Conservation (phyloP, 1,140 invertebrate genomes). For the Drosophila yakuba region DNA sequence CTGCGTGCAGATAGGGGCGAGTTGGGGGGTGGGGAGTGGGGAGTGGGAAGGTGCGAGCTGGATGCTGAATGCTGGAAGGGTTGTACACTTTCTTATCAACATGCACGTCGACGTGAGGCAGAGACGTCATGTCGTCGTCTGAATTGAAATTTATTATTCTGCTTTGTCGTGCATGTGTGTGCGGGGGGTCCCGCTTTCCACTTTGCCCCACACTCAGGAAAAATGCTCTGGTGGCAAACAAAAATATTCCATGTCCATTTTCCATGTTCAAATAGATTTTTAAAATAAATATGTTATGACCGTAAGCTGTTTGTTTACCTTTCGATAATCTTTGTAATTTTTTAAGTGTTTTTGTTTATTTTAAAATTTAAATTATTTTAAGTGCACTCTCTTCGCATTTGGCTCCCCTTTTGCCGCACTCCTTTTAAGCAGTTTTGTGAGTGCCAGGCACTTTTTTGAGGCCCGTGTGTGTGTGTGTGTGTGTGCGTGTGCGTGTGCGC, state of each 20-base stretch:
- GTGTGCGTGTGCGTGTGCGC: constrained; percentile 6
- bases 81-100: constrained; percentile 68
- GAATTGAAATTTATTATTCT: constrained; percentile 83
- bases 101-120: constrained; percentile 56
- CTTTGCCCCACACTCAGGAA: neutral
- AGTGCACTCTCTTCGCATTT: neutral
- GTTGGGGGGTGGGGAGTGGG: neutral
- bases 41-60: neutral
- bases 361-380: neutral
- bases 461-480: constrained; percentile 5
- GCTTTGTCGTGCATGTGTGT: constrained; percentile 76
- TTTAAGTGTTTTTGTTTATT: neutral
- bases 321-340: neutral
- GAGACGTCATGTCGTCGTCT: constrained; percentile 69
- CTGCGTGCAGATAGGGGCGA: neutral
- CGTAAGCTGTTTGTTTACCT: neutral
- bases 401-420: neutral
- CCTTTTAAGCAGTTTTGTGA: constrained; percentile 30
- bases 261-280: too few species aligned
- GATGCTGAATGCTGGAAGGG: constrained; percentile 31
- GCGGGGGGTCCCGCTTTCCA: constrained; percentile 5
- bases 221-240: neutral
- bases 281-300: neutral
- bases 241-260: too few species aligned
- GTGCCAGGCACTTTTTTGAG: constrained; percentile 51